Base-by-base conservation (phyloP, 2,113 vertebrate species). In the Cisticola juncidis region DNA sequence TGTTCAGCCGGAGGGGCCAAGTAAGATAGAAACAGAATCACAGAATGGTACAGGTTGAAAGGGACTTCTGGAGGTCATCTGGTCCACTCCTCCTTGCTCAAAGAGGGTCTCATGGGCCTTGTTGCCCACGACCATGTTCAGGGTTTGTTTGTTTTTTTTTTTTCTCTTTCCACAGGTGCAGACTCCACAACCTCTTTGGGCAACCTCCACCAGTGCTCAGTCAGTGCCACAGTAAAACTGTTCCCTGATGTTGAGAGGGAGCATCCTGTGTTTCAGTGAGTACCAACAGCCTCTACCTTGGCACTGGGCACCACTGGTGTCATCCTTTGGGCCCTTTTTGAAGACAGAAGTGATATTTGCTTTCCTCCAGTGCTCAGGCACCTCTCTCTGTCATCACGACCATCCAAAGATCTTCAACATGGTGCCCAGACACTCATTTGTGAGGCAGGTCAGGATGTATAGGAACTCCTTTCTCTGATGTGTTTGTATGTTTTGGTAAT, bases 401-500 rank as follows among this genome's bases (percentile, higher is more conserved):
- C 44, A 35, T 36, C 42, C 42, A 38, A 29, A 73, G n/a, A 45
- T 18, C 18, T 48, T 58, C 54, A 61, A 5, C 5, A 2, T 22
- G 9, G 38, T 54, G 35, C 20, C n/a, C 50, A 45, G 24, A 64
- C 2, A 12, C 7, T 70, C 14, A n/a, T 40, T 9, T 18, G 35
- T n/a, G 22, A n/a, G 15, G 36, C n/a, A 42, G 45, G 11, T 66
- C 74, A 85, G 51, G 47, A 74, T 0, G 0, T 17, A 47, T 0
- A 44, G 1, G 2, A 51, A 56, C 11, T 14, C 14, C 45, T 8
- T 47, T 22, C 44, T 83, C 57, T 24, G 33, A 42, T 12, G 10
- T 35, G 36, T 58, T 47, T 35, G 24, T 28, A 21, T 17, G 6
- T 54, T 58, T 78, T 66, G 23, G 10, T 42, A 92, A 40, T 9